Conservation (phyloP, 2,113 vertebrate genomes). For the Callorhinus ursinus region DNA sequence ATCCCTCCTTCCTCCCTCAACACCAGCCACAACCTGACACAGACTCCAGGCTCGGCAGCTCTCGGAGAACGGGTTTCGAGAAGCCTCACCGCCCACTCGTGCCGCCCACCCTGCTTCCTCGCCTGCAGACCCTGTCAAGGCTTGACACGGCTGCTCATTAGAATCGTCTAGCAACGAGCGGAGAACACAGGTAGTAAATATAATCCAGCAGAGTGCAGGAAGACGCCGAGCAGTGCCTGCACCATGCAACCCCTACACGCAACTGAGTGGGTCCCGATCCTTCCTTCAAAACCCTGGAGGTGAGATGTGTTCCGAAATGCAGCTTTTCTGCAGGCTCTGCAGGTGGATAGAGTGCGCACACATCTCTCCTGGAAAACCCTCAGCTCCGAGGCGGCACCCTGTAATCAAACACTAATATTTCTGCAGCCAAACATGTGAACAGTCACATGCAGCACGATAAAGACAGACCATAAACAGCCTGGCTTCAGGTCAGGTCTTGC, state of each 20-base stretch:
- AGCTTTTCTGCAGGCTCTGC: background rate
- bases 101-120: rapidly evolving
- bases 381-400: rapidly evolving
- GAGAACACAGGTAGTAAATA: background rate
- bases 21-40: rapidly evolving
- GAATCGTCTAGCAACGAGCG: rapidly evolving
- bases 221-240: background rate
- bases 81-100: background rate
- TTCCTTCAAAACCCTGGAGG: background rate
- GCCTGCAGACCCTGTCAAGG: background rate
- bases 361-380: background rate
- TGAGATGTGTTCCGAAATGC: background rate
- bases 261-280: rapidly evolving
- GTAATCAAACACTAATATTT: background rate
- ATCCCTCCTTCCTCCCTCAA: background rate
- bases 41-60: background rate
- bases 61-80: background rate
- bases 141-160: rapidly evolving
- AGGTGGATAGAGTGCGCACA: rapidly evolving
- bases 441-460: background rate
- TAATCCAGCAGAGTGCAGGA: background rate
- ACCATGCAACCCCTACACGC: background rate
- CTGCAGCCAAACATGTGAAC: background rate
- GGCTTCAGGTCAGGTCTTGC: background rate
- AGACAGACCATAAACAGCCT: background rate